phyloP scores from a whole-genome alignment of 2,797 vertebrate genomes.

The Sarcoramphus papa region DNA sequence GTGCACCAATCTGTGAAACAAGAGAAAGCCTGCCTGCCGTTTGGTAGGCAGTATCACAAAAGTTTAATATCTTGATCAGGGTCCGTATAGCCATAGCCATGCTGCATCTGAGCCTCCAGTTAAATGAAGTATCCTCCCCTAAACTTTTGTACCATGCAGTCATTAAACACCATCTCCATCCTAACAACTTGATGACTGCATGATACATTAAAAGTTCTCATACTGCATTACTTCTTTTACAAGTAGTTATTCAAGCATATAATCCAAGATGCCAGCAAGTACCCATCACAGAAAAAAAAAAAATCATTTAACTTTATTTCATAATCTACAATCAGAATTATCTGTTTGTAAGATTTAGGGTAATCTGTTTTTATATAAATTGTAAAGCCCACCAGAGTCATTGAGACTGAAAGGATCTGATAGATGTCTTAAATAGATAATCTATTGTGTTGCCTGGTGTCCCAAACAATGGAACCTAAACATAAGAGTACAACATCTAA shows the following conservation, averaged over 20 bases:
- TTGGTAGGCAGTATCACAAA: background rate
- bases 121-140: background rate
- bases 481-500: background rate
- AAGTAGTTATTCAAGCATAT: background rate
- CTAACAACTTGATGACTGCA: background rate
- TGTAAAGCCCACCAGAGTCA: background rate
- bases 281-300: no score
- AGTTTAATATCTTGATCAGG: background rate
- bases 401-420: background rate
- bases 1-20: background rate
- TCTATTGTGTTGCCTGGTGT: background rate
- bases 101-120: background rate
- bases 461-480: background rate
- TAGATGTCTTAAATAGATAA: background rate
- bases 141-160: background rate
- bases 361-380: background rate
- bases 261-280: background rate
- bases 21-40: background rate
- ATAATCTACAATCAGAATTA: background rate
- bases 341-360: background rate
- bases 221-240: background rate
- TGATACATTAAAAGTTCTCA: background rate
- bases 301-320: background rate
- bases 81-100: no score
- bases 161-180: background rate